A percentile compares a stretch with the other conserved stretches of the same genome.
phyloP scores from a whole-genome alignment of 2,797 vertebrate species.

The Coreius guichenoti region DNA sequence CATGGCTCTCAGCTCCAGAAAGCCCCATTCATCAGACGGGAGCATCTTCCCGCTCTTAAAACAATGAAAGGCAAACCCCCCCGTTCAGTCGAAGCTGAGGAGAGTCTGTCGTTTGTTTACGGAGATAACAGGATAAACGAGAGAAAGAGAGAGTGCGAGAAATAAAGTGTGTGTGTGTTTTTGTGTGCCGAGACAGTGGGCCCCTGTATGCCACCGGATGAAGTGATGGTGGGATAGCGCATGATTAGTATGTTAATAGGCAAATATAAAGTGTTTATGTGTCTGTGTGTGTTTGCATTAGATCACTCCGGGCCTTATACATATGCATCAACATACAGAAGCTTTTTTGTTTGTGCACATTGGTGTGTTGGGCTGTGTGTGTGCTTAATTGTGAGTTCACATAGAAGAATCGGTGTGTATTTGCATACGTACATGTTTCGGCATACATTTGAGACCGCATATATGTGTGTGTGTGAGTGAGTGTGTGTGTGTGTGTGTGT shows the following conservation, averaged over 20 bases:
- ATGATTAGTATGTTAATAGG: slow-evolving; percentile 49
- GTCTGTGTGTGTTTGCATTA: slow-evolving; percentile 54
- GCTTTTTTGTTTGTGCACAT: slow-evolving; percentile 35
- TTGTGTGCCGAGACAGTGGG: slow-evolving; percentile 36
- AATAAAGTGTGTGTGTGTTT: slow-evolving; percentile 51
- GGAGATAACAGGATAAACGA: slow-evolving; percentile 74
- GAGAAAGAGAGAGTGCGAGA: slow-evolving; percentile 67
- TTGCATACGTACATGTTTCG: slow-evolving; percentile 30
- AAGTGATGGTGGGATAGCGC: slow-evolving; percentile 52
- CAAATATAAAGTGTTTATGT: slow-evolving; percentile 60
- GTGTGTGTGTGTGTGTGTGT: slow-evolving; percentile 6
- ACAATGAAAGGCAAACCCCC: slow-evolving; percentile 70
- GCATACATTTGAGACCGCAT: slow-evolving; percentile 23
- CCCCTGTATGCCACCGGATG: slow-evolving; percentile 36
- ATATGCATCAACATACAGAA: slow-evolving; percentile 45
- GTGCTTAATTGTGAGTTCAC: slow-evolving; percentile 11
- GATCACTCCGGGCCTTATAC: slow-evolving; percentile 40
- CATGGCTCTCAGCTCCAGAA: slow-evolving; percentile 74
- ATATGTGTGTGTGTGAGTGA: slow-evolving; percentile 5
- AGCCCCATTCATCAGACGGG: slow-evolving; percentile 76
- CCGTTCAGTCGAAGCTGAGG: slow-evolving; percentile 39
- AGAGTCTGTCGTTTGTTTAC: slow-evolving; percentile 71
- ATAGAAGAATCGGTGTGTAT: slow-evolving; percentile 21
- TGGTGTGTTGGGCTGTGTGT: slow-evolving; percentile 1
- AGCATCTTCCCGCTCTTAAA: slow-evolving; percentile 68